Percentiles rank a stretch among this genome's conserved stretches.
These are phyloP conservation scores for Arctopsyche grandis DNA, from an alignment of 1,140 invertebrate genomes.

Conservation along the genomic window DNA sequence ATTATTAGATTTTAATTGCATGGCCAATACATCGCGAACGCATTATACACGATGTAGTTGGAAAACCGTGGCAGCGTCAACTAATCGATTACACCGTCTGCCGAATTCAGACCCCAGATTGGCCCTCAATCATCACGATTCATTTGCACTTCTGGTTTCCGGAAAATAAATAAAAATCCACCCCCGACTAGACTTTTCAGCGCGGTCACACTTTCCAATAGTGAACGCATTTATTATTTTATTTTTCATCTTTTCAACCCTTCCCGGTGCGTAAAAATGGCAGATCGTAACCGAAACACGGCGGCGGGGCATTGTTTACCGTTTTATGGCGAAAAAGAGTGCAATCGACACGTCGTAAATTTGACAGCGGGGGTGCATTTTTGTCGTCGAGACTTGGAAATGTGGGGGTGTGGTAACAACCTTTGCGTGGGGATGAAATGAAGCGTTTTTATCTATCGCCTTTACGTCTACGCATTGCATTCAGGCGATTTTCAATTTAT, in stretches of 20 bases:
- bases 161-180: no score
- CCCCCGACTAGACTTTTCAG: no score
- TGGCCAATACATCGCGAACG: neutral
- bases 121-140: neutral
- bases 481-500: no score
- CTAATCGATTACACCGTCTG: constrained; percentile 7
- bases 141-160: neutral
- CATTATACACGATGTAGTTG: neutral
- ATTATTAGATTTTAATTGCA: neutral
- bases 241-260: no score
- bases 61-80: neutral
- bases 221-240: no score
- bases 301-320: neutral
- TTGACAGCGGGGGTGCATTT: constrained; percentile 33
- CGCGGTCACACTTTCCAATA: no score
- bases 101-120: neutral
- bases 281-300: neutral
- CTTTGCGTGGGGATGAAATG: neutral
- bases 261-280: no score
- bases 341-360: constrained; percentile 34
- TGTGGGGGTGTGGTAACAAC: neutral
- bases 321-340: constrained; percentile 11
- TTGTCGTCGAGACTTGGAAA: neutral
- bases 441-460: neutral
- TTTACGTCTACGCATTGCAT: neutral